A percentile compares a stretch with the other conserved stretches of the same genome.
These are phyloP conservation scores for Erannis defoliaria DNA, from an alignment of 2,888 invertebrate species.

Conservation along the genomic window DNA sequence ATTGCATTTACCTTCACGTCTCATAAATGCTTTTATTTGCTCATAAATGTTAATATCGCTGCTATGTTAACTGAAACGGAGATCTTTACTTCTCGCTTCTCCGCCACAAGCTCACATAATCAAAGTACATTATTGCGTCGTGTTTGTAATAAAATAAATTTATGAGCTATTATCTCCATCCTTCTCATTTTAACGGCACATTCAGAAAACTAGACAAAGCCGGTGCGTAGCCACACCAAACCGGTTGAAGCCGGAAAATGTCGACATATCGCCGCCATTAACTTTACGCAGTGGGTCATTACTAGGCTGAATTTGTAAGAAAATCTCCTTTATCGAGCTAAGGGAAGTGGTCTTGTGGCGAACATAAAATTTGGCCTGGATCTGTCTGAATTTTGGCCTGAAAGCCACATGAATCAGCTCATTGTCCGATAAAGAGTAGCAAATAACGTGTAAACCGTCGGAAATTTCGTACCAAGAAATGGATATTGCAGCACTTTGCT, in stretches of 20 bases:
- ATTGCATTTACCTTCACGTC: too few relatives aligned
- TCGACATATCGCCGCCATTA: slow-evolving; percentile 46
- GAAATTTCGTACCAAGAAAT: slow-evolving; percentile 25
- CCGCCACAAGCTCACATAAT: slow-evolving; percentile 23
- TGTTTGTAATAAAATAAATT: slow-evolving; percentile 41
- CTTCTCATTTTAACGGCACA: slow-evolving; percentile 32
- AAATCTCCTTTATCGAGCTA: slow-evolving; percentile 42
- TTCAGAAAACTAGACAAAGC: slow-evolving; percentile 41
- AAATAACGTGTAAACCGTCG: slow-evolving; percentile 35
- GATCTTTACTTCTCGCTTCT: not conserved
- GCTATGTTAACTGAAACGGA: not conserved
- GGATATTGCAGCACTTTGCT: slow-evolving; percentile 30
- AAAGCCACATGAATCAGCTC: slow-evolving; percentile 41
- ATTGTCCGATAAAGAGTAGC: slow-evolving; percentile 36
- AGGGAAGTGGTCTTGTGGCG: slow-evolving; percentile 40
- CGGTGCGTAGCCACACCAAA: slow-evolving; percentile 37
- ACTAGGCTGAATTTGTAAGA: slow-evolving; percentile 50
- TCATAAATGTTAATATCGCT: not conserved
- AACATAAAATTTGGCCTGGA: slow-evolving; percentile 34
- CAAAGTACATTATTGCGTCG: slow-evolving; percentile 32
- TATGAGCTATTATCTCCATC: slow-evolving; percentile 37
- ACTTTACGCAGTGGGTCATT: slow-evolving; percentile 46
- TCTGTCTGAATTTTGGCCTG: slow-evolving; percentile 21
- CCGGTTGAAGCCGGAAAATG: slow-evolving; percentile 40
- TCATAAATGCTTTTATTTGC: not conserved